Evolutionary conservation across 2,113 vertebrate genomes (phyloP).

Genomic region (Atrichornis clamosus): DNA sequence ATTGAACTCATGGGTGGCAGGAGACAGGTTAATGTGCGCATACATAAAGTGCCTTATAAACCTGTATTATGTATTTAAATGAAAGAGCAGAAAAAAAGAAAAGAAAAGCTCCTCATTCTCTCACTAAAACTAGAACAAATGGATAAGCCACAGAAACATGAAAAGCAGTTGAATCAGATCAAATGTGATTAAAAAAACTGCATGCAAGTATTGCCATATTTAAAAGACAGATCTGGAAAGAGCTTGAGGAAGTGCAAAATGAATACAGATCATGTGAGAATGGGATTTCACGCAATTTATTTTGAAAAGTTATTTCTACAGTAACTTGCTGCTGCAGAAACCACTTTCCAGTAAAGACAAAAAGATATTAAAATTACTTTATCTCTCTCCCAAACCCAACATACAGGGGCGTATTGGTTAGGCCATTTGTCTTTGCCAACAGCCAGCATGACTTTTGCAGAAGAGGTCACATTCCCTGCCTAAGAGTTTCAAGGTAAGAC

Average conservation of each 20-base stretch:
- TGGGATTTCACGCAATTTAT: neutral
- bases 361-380: neutral
- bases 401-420: no score
- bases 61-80: constrained; percentile 47
- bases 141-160: constrained; percentile 53
- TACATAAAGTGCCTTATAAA: neutral
- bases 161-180: constrained; percentile 40
- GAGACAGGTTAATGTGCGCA: no score
- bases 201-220: constrained; percentile 66
- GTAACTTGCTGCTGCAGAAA: neutral
- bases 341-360: neutral
- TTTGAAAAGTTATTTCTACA: neutral
- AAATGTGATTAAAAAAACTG: constrained; percentile 71
- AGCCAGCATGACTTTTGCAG: neutral
- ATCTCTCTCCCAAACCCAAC: neutral
- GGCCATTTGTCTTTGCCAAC: neutral
- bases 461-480: neutral
- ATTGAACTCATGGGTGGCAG: fast-evolving
- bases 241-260: constrained; percentile 78
- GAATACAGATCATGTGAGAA: constrained; percentile 81
- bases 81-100: constrained; percentile 71
- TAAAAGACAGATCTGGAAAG: constrained; percentile 75
- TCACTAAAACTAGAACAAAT: constrained; percentile 64
- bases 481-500: neutral
- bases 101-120: constrained; percentile 63